These are phyloP conservation scores for Drosophila kanapiae DNA, from an alignment of 1,140 invertebrate genomes.

Conservation along the genomic window DNA sequence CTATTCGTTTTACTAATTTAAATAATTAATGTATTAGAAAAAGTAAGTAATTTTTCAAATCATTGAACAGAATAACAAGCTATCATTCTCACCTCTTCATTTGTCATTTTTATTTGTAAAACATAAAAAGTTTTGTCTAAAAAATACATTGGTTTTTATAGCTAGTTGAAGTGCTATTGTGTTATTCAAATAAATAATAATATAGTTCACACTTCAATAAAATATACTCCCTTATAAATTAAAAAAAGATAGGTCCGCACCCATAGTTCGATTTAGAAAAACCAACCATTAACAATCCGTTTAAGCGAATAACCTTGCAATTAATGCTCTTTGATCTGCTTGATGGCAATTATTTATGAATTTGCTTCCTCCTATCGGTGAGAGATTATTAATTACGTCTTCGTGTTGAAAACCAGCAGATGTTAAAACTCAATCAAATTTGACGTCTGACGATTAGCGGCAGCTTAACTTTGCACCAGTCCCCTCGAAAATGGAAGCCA, in stretches of 20 bases:
- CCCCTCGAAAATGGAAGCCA: not conserved
- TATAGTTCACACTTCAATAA: not conserved
- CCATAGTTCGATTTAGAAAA: too few relatives aligned
- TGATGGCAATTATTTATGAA: conserved; percentile 25
- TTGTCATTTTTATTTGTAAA: not conserved
- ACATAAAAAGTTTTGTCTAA: not conserved
- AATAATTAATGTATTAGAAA: not conserved
- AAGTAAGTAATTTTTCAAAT: not conserved
- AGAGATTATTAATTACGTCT: conserved; percentile 62
- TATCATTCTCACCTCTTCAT: not conserved
- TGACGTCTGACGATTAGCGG: conserved; percentile 71
- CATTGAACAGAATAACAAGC: conserved; percentile 1
- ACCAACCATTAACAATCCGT: too few relatives aligned
- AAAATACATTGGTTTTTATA: not conserved
- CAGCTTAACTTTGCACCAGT: not conserved
- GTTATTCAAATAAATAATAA: not conserved
- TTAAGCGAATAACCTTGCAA: not conserved
- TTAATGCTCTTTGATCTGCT: not conserved
- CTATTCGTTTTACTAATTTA: not conserved
- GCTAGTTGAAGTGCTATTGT: not conserved
- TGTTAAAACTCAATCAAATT: conserved; percentile 71
- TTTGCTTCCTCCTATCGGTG: not conserved
- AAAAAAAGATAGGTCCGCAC: too few relatives aligned
- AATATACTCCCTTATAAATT: too few relatives aligned
- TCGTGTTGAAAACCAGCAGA: conserved; percentile 21